Base-by-base conservation (phyloP, 2,888 invertebrate species). In the Drosophila anomalipes region DNA sequence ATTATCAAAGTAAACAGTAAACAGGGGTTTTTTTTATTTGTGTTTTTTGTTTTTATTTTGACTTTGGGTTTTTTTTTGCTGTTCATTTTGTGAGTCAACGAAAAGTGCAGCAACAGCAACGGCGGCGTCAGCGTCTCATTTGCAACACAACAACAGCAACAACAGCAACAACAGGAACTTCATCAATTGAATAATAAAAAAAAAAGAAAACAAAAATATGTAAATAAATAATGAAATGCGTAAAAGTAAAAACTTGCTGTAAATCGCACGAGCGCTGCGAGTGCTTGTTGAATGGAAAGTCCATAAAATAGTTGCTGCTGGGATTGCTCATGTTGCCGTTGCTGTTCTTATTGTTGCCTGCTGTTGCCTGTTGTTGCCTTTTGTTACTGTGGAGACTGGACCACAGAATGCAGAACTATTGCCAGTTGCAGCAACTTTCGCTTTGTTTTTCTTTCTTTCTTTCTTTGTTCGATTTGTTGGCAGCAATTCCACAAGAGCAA, bases 171-270 rank as follows among this genome's bases (percentile, higher is more conserved):
- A 60, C 59, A 80, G 70, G 32, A 56, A 26, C 68, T 32, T 37
- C 37, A 68, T 16, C 47, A 80, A 72, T 39, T 41, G 39, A 62
- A 70, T 60, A 62, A 70, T 60, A 58, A 62, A 62, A 57, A 61
- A 47, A 39, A 60, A 52, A 56, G 53, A 37, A 61, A 76, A 72
- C 57, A 83, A 74, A 68, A 82, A 71, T 62, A 78, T 71, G 59
- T 79, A 86, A 89, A 85, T 83, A 89, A 83, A 82, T 82, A 76
- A 81, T 77, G 71, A 71, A 76, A 86, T 82, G 77, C 70, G 77
- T 58, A 65, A 81, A 81, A 70, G 67, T 61, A 80, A 82, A 80
- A 71, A 78, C 41, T 69, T 62, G 56, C 54, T 65, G 77, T 70
- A 61, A 81, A 75, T 66, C 70, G 84, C 87, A 84, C 74, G 80